Evolutionary conservation across 1,140 invertebrate genomes (phyloP), one percentile per base, ranked within the genome.

Genomic region (Pentalonia nigronervosa): DNA sequence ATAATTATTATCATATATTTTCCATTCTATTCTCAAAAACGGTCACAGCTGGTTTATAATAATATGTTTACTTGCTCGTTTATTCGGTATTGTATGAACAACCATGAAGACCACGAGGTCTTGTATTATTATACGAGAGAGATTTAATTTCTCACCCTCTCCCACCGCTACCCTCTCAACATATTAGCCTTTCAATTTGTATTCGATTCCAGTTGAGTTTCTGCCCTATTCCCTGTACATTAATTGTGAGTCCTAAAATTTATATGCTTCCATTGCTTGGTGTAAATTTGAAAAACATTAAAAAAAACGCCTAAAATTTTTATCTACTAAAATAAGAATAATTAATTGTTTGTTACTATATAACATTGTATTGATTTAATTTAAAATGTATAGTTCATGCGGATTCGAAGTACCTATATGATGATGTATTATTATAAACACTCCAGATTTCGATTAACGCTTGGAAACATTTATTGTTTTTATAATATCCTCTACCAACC

Each of bases 1-100:
- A n/a, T 76, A 76, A 76, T n/a, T 76, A n/a, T 76, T n/a, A 76
- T 76, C 60, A 76, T 76, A n/a, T 41, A 76, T 76, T 76, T 76
- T 34, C 60, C n/a, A 76, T n/a, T 76, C 3, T 30, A 67, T 76
- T 76, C 14, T n/a, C 6, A 2, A 76, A 67, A 76, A 76, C n/a
- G n/a, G 14, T 67, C 14, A 67, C n/a, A 17, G 21, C 3, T 53
- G 11, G 11, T 67, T 67, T 67, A n/a, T 67, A 53, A 53, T 53
- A 53, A 20, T 17, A 60, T 76, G n/a, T 76, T n/a, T n/a, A 20
- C n/a, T 30, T n/a, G 30, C 4, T 3, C n/a, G 30, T 76, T 76
- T 76, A n/a, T 76, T 76, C 14, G 30, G 30, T n/a, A 11, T 4
- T 30, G 60, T 67, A 67, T n/a, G 30, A 14, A 60, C 25, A 9